Base-by-base conservation (phyloP, 2,113 vertebrate species). In the human (Homo sapiens) region DNA sequence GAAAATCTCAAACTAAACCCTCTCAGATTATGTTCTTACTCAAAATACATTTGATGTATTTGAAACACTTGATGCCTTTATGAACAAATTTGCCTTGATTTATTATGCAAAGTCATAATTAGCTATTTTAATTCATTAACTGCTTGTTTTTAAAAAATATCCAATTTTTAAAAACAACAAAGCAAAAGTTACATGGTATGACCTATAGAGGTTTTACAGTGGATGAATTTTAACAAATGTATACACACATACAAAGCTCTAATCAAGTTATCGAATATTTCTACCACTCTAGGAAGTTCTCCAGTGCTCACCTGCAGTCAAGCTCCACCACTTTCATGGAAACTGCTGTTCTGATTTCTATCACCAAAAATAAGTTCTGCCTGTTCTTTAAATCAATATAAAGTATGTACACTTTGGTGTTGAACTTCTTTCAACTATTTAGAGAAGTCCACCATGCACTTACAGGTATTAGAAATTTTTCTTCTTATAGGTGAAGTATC, bases 31-130 rank as follows among this genome's bases (percentile, higher is more conserved):
- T 68, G 59, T 68, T 89, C 5, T 93, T 43, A 90, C 43, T 68
- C 27, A 90, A 96, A 93, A 82, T 10, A 3, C 3, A 75, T 7
- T 66, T 70, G 38, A 91, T 52, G 2, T 30, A 48, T 83, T 72
- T 52, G 17, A 93, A 95, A 89, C 13, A 96, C 35, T n/a, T 82
- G 48, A 68, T 92, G 61, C 2, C 8, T 89, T 84, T 91, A 64
- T 68, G n/a, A 92, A 78, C 30, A 94, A n/a, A 93, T 0, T 64
- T 86, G 59, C 12, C 20, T 93, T 89, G 38, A 23, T 82, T 57
- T 92, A 86, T 57, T 97, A 52, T 18, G 11, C 27, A 97, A 55
- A 98, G 80, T 97, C 8, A 93, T 25, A 64, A 83, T 93, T 50
- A 94, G 50, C 5, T 70, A 91, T 48, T 66, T 87, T 32, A 78